Evolutionary conservation across 2,797 vertebrate species (phyloP).

Genomic region (Enteromius treurensis): DNA sequence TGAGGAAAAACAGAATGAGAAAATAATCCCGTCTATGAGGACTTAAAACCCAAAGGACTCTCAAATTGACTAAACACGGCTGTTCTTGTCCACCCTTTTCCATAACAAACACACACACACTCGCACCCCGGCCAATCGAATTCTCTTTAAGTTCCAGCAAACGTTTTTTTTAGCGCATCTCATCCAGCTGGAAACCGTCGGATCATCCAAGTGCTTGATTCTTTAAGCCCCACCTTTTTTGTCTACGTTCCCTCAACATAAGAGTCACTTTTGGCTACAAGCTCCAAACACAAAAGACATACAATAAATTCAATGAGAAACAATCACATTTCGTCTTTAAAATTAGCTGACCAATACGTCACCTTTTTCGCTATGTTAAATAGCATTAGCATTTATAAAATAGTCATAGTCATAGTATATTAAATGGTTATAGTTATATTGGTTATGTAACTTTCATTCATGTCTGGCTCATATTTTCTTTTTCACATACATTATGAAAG

Average conservation of each 20-base stretch:
- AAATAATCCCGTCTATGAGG: conserved; percentile 49
- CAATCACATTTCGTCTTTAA: neutral
- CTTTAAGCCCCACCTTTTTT: neutral
- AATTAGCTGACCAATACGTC: conserved; percentile 2
- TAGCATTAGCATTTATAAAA: neutral
- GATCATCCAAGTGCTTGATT: neutral
- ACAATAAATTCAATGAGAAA: neutral
- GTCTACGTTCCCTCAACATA: neutral
- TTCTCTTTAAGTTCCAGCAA: conserved; percentile 14
- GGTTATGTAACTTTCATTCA: neutral
- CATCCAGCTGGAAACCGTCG: conserved; percentile 21
- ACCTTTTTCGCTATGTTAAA: neutral
- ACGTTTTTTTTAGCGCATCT: conserved; percentile 12
- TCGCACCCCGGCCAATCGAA: conserved; percentile 23
- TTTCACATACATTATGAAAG: neutral
- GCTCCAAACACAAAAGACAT: neutral
- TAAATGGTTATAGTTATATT: neutral
- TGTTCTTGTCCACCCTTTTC: conserved; percentile 16
- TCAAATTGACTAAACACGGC: conserved; percentile 39
- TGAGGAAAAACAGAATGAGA: conserved; percentile 44
- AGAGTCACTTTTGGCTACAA: neutral
- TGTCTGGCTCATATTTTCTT: neutral
- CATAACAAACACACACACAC: conserved; percentile 20
- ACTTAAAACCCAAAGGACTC: conserved; percentile 26
- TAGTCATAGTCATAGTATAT: neutral